Conservation (phyloP, 2,113 vertebrate species). For the Herpailurus yagouaroundi region DNA sequence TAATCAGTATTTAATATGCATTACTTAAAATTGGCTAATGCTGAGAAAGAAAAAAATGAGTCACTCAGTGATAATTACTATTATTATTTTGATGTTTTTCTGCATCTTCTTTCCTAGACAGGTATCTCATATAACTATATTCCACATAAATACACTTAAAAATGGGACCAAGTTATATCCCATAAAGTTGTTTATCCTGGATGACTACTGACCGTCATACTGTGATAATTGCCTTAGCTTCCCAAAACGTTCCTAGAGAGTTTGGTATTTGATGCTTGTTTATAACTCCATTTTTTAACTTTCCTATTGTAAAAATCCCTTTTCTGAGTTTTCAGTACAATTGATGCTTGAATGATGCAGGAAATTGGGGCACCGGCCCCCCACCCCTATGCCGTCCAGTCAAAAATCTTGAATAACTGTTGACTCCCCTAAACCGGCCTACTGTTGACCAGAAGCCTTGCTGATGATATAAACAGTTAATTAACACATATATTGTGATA, state of each 20-base stretch:
- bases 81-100: not conserved
- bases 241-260: constrained; percentile 1
- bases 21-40: not conserved
- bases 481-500: not conserved
- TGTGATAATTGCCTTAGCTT: not conserved
- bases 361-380: not conserved
- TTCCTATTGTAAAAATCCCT: not conserved
- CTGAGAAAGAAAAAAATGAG: not conserved
- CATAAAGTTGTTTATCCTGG: not conserved
- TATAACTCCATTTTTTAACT: not conserved
- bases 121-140: not conserved
- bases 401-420: not conserved
- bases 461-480: not conserved
- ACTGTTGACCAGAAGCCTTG: not conserved
- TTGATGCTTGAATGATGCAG: not conserved
- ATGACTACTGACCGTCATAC: not conserved
- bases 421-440: not conserved
- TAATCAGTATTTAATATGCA: not conserved
- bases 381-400: not conserved
- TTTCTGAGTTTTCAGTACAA: not conserved
- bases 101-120: not conserved
- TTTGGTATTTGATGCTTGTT: not conserved
- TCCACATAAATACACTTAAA: not conserved
- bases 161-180: not conserved
- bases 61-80: not conserved